Evolutionary conservation across 2,797 vertebrate genomes (phyloP), one percentile per base, ranked within the genome.

Genomic region (Carduelis carduelis): DNA sequence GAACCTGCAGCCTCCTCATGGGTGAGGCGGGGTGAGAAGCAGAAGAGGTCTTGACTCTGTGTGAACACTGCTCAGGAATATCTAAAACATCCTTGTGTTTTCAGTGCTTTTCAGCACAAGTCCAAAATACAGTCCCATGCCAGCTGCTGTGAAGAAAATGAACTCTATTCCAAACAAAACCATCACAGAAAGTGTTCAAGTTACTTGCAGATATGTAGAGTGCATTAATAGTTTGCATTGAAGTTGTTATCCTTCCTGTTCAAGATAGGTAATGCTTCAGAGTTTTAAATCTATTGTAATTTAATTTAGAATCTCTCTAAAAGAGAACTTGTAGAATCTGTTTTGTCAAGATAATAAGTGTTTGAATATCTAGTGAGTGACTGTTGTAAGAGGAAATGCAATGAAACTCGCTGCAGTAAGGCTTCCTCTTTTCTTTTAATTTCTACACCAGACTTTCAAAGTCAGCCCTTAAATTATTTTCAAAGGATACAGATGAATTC

Each of bases 171-270:
- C 39, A 81, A 13, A 12, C 27, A 64, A 59, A 86, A 55, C 2
- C 20, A 49, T 28, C 35, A 22, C 98, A 83, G 98, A 99, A 98
- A 99, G 99, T 98, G 80, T 85, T 71, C 26, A 72, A 14, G 41
- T 81, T 63, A 34, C 13, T 1, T 35, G 52, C n/a, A 34, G 41
- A 65, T 59, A 34, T 0, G 1, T 70, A 24, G 34, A 68, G 18
- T 35, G 6, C 2, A 1, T 52, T 64, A 53, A 20, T 35, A 26
- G 21, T 74, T 85, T 82, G 27, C 47, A 32, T n/a, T 71, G 24
- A 80, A 80, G 11, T 77, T 77, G 14, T 46, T 87, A 26, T 9
- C 30, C 19, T 86, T 21, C 46, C 32, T 88, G 4, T 78, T 76
- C 8, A 60, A 84, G 37, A 41, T 34, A 26, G 1, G 1, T 32